These are phyloP conservation scores for Galleria mellonella DNA, from an alignment of 1,140 invertebrate genomes.

Conservation along the genomic window DNA sequence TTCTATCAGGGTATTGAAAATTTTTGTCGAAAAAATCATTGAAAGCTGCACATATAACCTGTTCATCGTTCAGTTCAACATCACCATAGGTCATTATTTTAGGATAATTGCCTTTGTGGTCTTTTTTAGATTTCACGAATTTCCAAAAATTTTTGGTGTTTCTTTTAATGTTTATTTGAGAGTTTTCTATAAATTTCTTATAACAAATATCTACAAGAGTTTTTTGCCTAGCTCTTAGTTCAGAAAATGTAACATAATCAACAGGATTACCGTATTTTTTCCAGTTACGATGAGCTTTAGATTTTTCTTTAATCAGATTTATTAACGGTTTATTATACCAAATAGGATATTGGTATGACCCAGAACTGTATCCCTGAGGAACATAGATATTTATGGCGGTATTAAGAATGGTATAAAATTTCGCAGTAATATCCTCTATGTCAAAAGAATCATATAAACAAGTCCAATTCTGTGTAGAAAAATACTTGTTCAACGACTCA, in stretches of 20 bases:
- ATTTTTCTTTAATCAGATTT: slow-evolving; percentile 1
- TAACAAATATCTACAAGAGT: not conserved
- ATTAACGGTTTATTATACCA: not conserved
- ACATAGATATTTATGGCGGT: not conserved
- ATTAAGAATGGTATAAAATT: not conserved
- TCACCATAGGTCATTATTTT: not conserved
- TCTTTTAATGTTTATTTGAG: not conserved
- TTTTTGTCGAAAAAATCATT: not conserved
- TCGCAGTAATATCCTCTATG: not conserved
- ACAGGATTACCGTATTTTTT: not conserved
- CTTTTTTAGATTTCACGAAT: not conserved
- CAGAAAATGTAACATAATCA: too few relatives aligned
- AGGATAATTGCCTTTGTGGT: not conserved
- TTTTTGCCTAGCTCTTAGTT: too few relatives aligned
- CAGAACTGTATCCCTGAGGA: not conserved
- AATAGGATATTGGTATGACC: not conserved
- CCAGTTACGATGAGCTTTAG: not conserved
- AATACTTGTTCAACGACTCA: not conserved
- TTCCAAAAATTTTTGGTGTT: slow-evolving; percentile 1
- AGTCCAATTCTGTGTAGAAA: not conserved
- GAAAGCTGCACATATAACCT: not conserved
- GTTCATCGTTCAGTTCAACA: not conserved
- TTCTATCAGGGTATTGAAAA: not conserved
- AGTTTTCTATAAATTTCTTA: not conserved
- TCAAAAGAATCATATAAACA: not conserved